Evolutionary conservation across 1,140 invertebrate genomes (phyloP), one percentile per base, ranked within the genome.

Genomic region (Pteromalus puparum): DNA sequence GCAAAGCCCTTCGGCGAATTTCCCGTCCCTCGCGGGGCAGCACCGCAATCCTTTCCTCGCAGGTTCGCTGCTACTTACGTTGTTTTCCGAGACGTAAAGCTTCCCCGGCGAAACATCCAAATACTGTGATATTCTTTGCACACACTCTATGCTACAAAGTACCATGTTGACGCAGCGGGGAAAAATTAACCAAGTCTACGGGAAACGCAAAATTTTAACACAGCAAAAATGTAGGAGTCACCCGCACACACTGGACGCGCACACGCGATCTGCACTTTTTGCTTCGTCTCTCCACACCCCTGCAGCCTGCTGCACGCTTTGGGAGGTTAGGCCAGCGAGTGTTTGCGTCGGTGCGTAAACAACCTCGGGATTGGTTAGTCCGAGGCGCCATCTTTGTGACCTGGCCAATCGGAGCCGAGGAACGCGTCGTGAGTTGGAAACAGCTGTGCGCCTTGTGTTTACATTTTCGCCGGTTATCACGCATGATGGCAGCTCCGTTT

Each of bases 41-140:
- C 42, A 53, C 13, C 15, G 48, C 18, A 61, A 61, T n/a, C 4
- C 53, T n/a, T 61, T 21, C 53, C 18, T n/a, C 53, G 0, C 6
- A n/a, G n/a, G 7, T 18, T n/a, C 18, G n/a, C n/a, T 2, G n/a
- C 24, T 68, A 89, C 89, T 88, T 86, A 93, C 92, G 77, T 90
- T 90, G 80, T 91, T 92, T 78, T 91, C 88, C 2, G 88, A 89
- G 15, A 92, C 76, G 77, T 91, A 83, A 24, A 90, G 70, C 46
- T 90, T 91, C 42, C 87, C 87, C 21, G 85, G 78, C 0, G 89
- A 82, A 46, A 92, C 83, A 18, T 90, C 89, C 2, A 93, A 83
- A 83, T 91, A 93, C 80, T 90, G 83, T 7, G 90, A 90, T 84
- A 93, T 90, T 81, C 85, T 91, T 72, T 91, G 76, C 13, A 92